Evolutionary conservation across 2,113 vertebrate genomes (phyloP).

Genomic region (Theristicus caerulescens): DNA sequence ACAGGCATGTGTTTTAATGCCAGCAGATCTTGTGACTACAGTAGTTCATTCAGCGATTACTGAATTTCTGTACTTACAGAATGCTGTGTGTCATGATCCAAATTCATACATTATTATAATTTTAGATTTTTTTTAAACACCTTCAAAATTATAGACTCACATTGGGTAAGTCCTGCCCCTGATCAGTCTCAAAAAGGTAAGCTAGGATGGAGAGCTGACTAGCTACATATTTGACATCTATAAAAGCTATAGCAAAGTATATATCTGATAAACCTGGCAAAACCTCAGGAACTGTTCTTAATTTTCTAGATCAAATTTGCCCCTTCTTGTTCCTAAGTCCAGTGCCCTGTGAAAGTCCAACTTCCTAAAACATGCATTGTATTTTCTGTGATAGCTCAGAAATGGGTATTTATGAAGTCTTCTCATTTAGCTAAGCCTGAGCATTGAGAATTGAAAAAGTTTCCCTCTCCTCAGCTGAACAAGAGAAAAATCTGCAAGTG

Average conservation of each 20-base stretch:
- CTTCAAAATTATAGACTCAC: not conserved
- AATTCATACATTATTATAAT: not conserved
- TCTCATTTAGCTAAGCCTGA: not conserved
- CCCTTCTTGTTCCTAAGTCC: not conserved
- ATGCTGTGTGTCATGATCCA: not conserved
- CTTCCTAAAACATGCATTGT: not conserved
- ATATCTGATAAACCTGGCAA: not conserved
- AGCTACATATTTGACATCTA: not conserved
- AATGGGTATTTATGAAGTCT: not conserved
- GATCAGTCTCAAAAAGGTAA: not conserved
- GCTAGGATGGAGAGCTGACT: not conserved
- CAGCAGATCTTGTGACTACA: not conserved
- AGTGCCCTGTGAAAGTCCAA: not conserved
- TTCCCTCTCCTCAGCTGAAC: not conserved
- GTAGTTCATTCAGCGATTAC: not conserved
- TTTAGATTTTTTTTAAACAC: not conserved
- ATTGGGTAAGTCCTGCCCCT: not conserved
- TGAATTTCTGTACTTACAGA: not conserved
- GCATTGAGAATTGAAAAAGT: not conserved
- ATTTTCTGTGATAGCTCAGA: not conserved
- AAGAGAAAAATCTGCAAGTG: not conserved
- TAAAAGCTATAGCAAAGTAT: not conserved
- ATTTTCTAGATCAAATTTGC: not conserved
- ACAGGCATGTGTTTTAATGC: not conserved
- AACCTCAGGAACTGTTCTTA: not conserved